Conservation (phyloP, 2,888 invertebrate genomes). For the Caenorhabditis panamensis region DNA sequence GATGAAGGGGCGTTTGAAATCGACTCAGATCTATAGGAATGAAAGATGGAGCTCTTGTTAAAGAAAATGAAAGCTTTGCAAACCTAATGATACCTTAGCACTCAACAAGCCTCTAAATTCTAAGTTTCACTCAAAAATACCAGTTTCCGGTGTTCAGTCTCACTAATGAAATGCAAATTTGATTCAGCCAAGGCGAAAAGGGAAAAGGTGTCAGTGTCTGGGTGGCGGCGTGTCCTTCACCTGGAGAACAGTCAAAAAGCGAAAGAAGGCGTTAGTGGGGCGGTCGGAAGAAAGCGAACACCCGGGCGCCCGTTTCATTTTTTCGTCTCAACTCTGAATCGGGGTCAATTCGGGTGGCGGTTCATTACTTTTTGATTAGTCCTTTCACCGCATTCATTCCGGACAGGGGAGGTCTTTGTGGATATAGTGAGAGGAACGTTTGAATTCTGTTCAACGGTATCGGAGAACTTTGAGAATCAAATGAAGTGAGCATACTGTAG, state of each 20-base stretch:
- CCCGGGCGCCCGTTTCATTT: conserved; percentile 46
- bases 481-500: too few relatives aligned
- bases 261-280: conserved; percentile 13
- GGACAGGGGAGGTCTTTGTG: conserved; percentile 44
- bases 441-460: conserved; percentile 12
- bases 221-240: conserved; percentile 35
- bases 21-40: neutral
- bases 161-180: conserved; percentile 53
- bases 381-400: conserved; percentile 13
- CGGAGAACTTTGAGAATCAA: neutral
- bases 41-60: neutral
- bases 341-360: conserved; percentile 52
- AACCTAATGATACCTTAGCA: too few relatives aligned
- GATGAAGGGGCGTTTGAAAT: neutral
- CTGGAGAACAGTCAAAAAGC: conserved; percentile 18
- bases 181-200: conserved; percentile 26
- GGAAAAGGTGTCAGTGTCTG: conserved; percentile 32
- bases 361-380: conserved; percentile 60
- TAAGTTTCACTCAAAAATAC: conserved; percentile 9
- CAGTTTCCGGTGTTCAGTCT: conserved; percentile 43
- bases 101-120: too few relatives aligned
- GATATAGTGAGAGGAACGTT: conserved; percentile 31
- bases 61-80: too few relatives aligned
- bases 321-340: conserved; percentile 35
- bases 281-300: conserved; percentile 48